Evolutionary conservation across 2,797 vertebrate genomes (phyloP).

Genomic region (Schizopygopsis pylzovi): DNA sequence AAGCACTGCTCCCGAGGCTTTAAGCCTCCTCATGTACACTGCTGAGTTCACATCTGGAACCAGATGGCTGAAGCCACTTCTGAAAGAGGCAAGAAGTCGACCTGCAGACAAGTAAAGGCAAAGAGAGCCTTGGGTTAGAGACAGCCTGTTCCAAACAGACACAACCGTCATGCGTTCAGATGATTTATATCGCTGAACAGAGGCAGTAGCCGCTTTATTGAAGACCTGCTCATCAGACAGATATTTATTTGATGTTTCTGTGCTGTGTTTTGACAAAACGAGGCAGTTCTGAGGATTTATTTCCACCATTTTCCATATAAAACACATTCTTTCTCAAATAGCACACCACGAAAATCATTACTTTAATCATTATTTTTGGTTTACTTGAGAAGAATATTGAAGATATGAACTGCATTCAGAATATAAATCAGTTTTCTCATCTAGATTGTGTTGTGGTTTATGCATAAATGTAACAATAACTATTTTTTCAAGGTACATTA

Average conservation of each 20-base stretch:
- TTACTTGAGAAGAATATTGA: not conserved
- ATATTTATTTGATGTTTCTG: conserved; percentile 38
- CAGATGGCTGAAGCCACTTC: conserved; percentile 80
- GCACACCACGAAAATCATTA: not conserved
- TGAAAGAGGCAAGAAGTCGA: conserved; percentile 83
- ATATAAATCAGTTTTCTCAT: not conserved
- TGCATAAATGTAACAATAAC: not conserved
- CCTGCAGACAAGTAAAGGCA: conserved; percentile 73
- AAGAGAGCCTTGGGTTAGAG: conserved; percentile 50
- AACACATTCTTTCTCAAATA: conserved; percentile 33
- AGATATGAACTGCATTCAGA: not conserved
- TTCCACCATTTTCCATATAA: conserved; percentile 20
- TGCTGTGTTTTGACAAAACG: conserved; percentile 1
- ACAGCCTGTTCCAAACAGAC: conserved; percentile 51
- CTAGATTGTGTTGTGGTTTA: not conserved
- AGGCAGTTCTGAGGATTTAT: conserved; percentile 23
- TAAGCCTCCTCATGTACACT: conserved; percentile 82
- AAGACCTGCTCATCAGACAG: conserved; percentile 24
- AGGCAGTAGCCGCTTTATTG: conserved; percentile 18
- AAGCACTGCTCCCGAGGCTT: conserved; percentile 67
- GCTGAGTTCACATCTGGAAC: conserved; percentile 80
- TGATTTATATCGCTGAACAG: conserved; percentile 47
- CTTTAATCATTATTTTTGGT: conserved; percentile 26
- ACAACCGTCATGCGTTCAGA: conserved; percentile 48
- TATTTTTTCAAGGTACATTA: not conserved